Evolutionary conservation across 2,888 invertebrate genomes (phyloP).

Genomic region (Cerastis leucographa): DNA sequence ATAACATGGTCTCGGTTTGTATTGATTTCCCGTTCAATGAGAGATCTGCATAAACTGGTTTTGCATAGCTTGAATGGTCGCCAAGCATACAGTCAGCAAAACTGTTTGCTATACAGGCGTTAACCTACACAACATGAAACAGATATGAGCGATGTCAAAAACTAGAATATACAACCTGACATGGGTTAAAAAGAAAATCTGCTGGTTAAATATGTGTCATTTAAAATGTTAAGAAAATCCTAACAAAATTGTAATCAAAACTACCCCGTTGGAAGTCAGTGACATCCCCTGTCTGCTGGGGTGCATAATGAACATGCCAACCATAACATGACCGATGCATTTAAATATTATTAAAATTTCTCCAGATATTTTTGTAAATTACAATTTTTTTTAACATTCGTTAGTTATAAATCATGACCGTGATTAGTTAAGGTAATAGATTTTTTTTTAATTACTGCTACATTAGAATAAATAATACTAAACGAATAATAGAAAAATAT

Average conservation of each 20-base stretch:
- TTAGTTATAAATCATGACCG: background rate
- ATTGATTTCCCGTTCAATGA: too few relatives aligned
- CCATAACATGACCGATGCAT: slow-evolving; percentile 31
- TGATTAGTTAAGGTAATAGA: background rate
- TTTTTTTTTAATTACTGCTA: background rate
- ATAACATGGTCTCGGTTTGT: too few relatives aligned
- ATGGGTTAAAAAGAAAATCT: background rate
- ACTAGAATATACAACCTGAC: background rate
- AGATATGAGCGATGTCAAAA: background rate
- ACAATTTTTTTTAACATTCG: background rate
- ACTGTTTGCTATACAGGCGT: background rate
- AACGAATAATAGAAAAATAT: too few relatives aligned
- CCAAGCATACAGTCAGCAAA: background rate
- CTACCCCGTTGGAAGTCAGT: slow-evolving; percentile 28
- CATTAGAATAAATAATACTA: too few relatives aligned
- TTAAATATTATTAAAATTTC: slow-evolving; percentile 31
- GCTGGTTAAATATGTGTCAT: background rate
- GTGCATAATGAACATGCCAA: slow-evolving; percentile 50
- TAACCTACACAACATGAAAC: too few relatives aligned
- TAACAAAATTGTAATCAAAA: slow-evolving; percentile 1
- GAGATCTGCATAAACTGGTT: too few relatives aligned
- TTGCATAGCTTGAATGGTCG: too few relatives aligned
- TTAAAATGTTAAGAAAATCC: too few relatives aligned
- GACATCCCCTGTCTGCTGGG: slow-evolving; percentile 8
- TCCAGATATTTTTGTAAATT: slow-evolving; percentile 9